Percentiles rank a stretch among this genome's conserved stretches.
Evolutionary conservation across 2,113 vertebrate genomes (phyloP).

Genomic region (Dasyornis broadbenti): DNA sequence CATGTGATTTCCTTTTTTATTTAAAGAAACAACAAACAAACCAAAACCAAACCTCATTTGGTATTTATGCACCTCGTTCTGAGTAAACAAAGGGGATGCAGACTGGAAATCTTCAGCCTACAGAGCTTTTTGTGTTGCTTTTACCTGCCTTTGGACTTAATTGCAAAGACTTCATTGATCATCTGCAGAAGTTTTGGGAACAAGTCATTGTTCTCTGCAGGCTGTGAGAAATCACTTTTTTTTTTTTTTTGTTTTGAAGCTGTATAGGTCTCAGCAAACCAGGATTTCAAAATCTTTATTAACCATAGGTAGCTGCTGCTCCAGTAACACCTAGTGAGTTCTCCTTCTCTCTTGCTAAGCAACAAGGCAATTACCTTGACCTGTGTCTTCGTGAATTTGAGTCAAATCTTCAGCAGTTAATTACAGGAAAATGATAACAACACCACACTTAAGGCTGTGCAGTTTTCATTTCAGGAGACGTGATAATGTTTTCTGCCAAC

Average conservation of each 20-base stretch:
- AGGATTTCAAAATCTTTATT: conserved; percentile 17
- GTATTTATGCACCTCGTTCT: background rate
- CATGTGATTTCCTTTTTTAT: background rate
- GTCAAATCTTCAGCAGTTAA: conserved; percentile 27
- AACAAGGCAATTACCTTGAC: conserved; percentile 52
- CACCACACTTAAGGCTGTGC: background rate
- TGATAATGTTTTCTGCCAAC: background rate
- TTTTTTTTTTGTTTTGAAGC: no score
- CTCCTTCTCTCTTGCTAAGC: conserved; percentile 6
- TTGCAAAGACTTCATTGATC: background rate
- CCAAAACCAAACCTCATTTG: background rate
- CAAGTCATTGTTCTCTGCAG: background rate
- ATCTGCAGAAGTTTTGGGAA: background rate
- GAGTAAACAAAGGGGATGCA: background rate
- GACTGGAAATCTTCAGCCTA: background rate
- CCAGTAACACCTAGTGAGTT: background rate
- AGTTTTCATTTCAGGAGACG: conserved; percentile 8
- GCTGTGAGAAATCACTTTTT: background rate
- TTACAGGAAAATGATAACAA: background rate
- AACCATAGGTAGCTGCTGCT: conserved; percentile 1
- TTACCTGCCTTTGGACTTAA: background rate
- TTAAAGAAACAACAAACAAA: accelerated
- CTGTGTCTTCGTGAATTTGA: background rate
- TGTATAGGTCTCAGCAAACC: background rate
- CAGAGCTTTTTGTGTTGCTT: background rate